These are phyloP conservation scores for Parascotia fuliginaria DNA, from an alignment of 2,888 invertebrate species.

Conservation along the genomic window DNA sequence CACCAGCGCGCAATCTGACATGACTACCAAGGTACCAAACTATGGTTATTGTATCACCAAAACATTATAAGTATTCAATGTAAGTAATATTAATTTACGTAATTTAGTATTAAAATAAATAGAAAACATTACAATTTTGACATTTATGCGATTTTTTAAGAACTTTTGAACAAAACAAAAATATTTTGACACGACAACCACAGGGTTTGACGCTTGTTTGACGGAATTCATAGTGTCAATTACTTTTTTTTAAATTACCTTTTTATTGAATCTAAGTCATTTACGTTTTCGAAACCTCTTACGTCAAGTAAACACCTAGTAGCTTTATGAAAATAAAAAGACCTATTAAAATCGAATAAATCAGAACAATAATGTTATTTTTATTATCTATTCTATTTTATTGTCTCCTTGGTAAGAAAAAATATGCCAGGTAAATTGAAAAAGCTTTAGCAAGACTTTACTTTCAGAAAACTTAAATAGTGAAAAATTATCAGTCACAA, in stretches of 20 bases:
- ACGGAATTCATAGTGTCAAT: too few species aligned
- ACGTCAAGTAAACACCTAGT: too few species aligned
- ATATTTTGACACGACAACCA: slow-evolving; percentile 79
- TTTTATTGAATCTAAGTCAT: background rate
- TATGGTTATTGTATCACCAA: slow-evolving; percentile 64
- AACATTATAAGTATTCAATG: slow-evolving; percentile 61
- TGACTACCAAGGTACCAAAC: slow-evolving; percentile 72
- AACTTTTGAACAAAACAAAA: slow-evolving; percentile 76
- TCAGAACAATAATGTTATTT: too few species aligned
- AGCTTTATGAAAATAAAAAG: too few species aligned
- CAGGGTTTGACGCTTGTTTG: slow-evolving; percentile 14
- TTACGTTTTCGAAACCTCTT: background rate
- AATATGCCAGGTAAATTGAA: too few species aligned
- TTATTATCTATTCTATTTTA: too few species aligned
- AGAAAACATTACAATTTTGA: slow-evolving; percentile 61
- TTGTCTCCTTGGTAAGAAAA: too few species aligned
- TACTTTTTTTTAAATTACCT: slow-evolving; percentile 4
- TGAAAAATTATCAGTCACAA: too few species aligned
- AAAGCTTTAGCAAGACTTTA: too few species aligned
- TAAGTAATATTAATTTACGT: slow-evolving; percentile 45
- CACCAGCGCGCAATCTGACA: slow-evolving; percentile 85
- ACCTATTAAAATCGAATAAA: too few species aligned
- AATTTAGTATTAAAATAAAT: slow-evolving; percentile 52
- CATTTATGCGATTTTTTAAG: slow-evolving; percentile 56
- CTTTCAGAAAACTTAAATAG: too few species aligned